phyloP scores from a whole-genome alignment of 2,113 vertebrate species.

The Nerophis ophidion region DNA sequence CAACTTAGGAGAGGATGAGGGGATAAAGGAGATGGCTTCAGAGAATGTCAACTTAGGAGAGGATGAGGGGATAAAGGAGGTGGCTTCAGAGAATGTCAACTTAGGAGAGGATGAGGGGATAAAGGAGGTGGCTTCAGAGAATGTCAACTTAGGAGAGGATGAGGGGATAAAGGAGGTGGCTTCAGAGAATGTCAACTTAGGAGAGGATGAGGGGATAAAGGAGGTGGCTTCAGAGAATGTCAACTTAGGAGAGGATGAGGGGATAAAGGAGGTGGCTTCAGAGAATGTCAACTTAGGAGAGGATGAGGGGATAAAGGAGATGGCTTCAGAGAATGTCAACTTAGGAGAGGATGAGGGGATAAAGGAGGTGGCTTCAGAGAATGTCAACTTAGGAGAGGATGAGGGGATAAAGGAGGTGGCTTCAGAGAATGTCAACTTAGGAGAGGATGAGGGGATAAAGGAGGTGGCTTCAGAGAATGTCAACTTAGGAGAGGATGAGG shows the following conservation, averaged over 20 bases:
- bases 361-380: slow-evolving; percentile 55
- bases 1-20: slow-evolving; percentile 56
- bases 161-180: slow-evolving; percentile 60
- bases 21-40: slow-evolving; percentile 56
- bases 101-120: slow-evolving; percentile 62
- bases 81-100: slow-evolving; percentile 53
- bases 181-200: slow-evolving; percentile 51
- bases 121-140: slow-evolving; percentile 55
- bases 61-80: slow-evolving; percentile 62
- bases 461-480: slow-evolving; percentile 56
- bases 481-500: slow-evolving; percentile 58
- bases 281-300: slow-evolving; percentile 57
- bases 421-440: slow-evolving; percentile 51
- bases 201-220: slow-evolving; percentile 62
- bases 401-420: slow-evolving; percentile 60
- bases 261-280: slow-evolving; percentile 56
- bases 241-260: slow-evolving; percentile 56
- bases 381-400: slow-evolving; percentile 59
- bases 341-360: slow-evolving; percentile 62
- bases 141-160: slow-evolving; percentile 59
- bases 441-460: slow-evolving; percentile 62
- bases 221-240: slow-evolving; percentile 56
- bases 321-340: slow-evolving; percentile 53
- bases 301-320: slow-evolving; percentile 62
- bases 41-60: slow-evolving; percentile 57